Evolutionary conservation across 2,888 invertebrate genomes (phyloP).

Genomic region (Cryptus viduatorius): DNA sequence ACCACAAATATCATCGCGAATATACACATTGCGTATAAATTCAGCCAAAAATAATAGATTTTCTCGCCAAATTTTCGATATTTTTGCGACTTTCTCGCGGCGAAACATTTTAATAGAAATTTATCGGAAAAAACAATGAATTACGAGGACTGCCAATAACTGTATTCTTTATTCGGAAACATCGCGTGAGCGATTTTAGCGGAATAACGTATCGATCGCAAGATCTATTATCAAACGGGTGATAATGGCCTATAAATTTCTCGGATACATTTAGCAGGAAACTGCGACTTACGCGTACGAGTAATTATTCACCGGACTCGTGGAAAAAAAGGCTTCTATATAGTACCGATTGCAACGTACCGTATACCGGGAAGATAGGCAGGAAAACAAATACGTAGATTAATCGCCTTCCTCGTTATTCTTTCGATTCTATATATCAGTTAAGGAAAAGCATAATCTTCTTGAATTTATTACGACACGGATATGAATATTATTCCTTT

Average conservation of each 20-base stretch:
- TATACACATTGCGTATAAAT: neutral
- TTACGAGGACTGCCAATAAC: neutral
- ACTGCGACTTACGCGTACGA: neutral
- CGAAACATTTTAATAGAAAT: neutral
- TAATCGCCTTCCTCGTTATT: neutral
- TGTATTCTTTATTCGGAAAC: neutral
- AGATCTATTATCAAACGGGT: slow-evolving; percentile 28
- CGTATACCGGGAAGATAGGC: neutral
- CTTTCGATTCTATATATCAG: no score
- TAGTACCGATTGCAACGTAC: neutral
- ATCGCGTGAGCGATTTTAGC: neutral
- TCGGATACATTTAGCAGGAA: neutral
- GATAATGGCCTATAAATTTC: neutral
- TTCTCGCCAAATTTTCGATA: neutral
- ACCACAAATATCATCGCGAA: neutral
- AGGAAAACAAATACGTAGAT: neutral
- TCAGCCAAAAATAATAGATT: neutral
- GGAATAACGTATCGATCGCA: neutral
- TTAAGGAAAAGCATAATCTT: no score
- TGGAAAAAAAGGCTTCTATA: neutral
- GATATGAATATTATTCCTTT: neutral
- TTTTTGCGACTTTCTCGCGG: neutral
- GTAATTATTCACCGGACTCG: neutral
- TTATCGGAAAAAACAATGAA: neutral
- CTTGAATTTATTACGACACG: no score